Conservation (phyloP, 2,113 vertebrate genomes). For the Morone saxatilis region DNA sequence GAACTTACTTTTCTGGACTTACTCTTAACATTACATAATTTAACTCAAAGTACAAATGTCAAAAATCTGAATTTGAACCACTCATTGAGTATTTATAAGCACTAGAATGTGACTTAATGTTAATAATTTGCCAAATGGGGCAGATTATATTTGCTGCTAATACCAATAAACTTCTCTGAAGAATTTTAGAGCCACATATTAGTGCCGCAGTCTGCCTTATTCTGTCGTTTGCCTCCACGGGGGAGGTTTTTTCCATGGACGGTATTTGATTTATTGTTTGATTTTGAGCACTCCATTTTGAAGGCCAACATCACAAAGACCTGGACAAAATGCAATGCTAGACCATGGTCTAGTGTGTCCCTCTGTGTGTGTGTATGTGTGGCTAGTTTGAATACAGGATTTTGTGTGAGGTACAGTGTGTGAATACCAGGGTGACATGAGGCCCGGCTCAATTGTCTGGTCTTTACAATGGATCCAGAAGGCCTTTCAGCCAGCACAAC, state of each 20-base stretch:
- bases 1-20: neutral
- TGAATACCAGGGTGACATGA: constrained; percentile 38
- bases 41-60: neutral
- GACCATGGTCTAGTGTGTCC: neutral
- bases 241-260: neutral
- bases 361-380: constrained; percentile 14
- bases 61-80: no score
- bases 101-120: neutral
- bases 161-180: neutral
- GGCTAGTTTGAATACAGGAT: constrained; percentile 11
- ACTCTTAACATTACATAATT: neutral
- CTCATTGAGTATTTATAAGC: neutral
- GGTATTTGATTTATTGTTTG: neutral
- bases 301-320: neutral
- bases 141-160: neutral
- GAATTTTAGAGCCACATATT: no score
- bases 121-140: neutral
- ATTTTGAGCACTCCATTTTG: neutral
- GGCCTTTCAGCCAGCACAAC: constrained; percentile 41
- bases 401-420: constrained; percentile 26
- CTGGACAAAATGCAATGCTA: neutral
- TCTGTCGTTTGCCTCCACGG: no score
- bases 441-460: constrained; percentile 50
- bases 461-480: constrained; percentile 32
- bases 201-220: no score